Base-by-base conservation (phyloP, 2,113 vertebrate species). In the Galemys pyrenaicus region DNA sequence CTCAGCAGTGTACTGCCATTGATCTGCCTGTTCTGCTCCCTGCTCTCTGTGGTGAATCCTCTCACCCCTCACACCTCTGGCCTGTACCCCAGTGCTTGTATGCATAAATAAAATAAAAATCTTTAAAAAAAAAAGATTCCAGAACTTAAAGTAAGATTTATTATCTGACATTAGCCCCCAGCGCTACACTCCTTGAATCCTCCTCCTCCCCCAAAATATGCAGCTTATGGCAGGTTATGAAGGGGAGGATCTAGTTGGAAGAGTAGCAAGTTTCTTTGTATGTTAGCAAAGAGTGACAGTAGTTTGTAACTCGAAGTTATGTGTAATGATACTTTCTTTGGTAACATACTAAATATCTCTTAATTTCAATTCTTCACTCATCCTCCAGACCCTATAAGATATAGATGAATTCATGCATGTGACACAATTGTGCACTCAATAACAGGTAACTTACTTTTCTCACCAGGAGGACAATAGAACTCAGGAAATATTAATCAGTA, bases 401-500 rank as follows among this genome's bases (percentile, higher is more conserved):
- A 54, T 44, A 51, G 64, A 78, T 85, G 56, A 78, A 89, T 58
- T 9, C 44, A 28, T 82, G n/a, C 9, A 3, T 16, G 16, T 41
- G 17, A 22, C 46, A 41, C 0, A 6, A n/a, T 2, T 77, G 51
- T 30, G 11, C 1, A 1, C 46, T 77, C 37, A 62, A 20, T 92
- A 73, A 86, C 78, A 44, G 22, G 22, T 41, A 68, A 60, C 3
- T 68, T 41, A 8, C 83, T 74, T 96, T 94, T 96, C 89, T 96
- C 49, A 60, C 13, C 91, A 98, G 97, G 95, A 58, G 37, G 30
- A 93, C 89, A 96, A 97, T 8, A 96, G 93, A 83, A 96, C 15
- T 60, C 62, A 95, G 87, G 88, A 98, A 71, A 95, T 92, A n/a
- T 95, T 97, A 24, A 78, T 97, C 87, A 94, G n/a, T 22, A 89